Base-by-base conservation (phyloP, 1,140 invertebrate species). In the Probaryconus sp. region DNA sequence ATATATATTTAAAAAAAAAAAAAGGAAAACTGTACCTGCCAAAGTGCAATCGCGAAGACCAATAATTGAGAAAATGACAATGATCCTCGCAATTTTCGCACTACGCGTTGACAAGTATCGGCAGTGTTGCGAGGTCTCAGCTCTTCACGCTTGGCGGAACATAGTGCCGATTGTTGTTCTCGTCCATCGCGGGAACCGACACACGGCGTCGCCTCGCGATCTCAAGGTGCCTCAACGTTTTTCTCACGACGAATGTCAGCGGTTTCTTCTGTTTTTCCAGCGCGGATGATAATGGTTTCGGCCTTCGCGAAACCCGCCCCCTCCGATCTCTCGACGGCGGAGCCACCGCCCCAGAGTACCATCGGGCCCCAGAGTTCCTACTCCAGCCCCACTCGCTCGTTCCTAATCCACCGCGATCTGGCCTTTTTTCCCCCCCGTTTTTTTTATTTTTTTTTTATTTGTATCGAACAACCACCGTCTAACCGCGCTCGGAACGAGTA, bases 81-180 rank as follows among this genome's bases (percentile, higher is more conserved):
- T n/a, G 50, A 58, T 18, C 10, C 3, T 61, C 51, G 60, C 51
- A 64, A 64, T 71, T 64, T 71, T 71, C 26, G 51, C 37, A 43
- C 20, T 37, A 64, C 51, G 51, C 38, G 58, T 65, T 18, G 24
- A 50, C 58, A 43, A 58, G 47, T 69, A 63, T 63, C 50, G 35
- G 10, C 33, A 51, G 48, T 76, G 38, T 47, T 30, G 77, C 77
- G 80, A 80, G 79, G 79, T 78, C 76, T 73, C 70, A 71, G 63
- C n/a, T 77, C 73, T 83, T 84, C 78, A 83, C 78, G 82, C 82
- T 82, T 65, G 79, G 70, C 38, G 74, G 74, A 78, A 58, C 81
- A 78, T 78, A 55, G 78, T 71, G 55, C 73, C 68, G 60, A 61
- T 72, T 72, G 69, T 65, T 65, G 50, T 63, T 63, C 7, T 2